These are phyloP conservation scores for Pangasius krempfi DNA, from an alignment of 2,797 vertebrate species.

Conservation along the genomic window DNA sequence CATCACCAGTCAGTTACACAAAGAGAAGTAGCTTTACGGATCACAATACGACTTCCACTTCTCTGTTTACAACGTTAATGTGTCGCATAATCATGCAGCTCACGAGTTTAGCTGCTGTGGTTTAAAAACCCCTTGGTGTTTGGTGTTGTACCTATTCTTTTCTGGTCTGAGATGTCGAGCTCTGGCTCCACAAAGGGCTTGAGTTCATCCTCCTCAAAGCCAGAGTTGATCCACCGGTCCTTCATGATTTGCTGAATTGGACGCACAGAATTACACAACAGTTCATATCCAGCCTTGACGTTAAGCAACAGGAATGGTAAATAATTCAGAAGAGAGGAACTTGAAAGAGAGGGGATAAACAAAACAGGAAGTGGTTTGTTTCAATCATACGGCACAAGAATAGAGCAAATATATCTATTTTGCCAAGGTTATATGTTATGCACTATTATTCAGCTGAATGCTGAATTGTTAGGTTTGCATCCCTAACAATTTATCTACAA, in stretches of 20 bases:
- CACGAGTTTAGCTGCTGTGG: neutral
- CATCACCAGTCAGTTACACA: neutral
- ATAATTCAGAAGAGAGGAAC: neutral
- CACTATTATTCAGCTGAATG: neutral
- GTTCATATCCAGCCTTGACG: neutral
- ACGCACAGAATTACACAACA: neutral
- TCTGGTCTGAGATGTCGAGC: conserved; percentile 88
- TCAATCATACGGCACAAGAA: neutral
- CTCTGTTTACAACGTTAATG: conserved; percentile 21
- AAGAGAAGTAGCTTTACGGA: neutral
- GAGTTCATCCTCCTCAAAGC: conserved; percentile 88
- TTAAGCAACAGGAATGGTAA: conserved; percentile 20
- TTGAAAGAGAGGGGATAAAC: neutral
- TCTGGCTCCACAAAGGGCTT: conserved; percentile 89
- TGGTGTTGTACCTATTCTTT: conserved; percentile 82
- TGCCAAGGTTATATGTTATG: neutral
- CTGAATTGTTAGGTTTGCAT: neutral
- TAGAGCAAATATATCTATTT: neutral
- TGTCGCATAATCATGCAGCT: neutral
- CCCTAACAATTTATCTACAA: neutral
- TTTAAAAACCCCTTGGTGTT: neutral
- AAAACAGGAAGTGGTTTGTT: neutral
- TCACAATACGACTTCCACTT: conserved; percentile 28
- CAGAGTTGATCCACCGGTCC: conserved; percentile 91
- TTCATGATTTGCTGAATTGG: conserved; percentile 91